A percentile compares a stretch with the other conserved stretches of the same genome.
phyloP scores from a whole-genome alignment of 1,140 invertebrate species.

The Drosophila repleta region DNA sequence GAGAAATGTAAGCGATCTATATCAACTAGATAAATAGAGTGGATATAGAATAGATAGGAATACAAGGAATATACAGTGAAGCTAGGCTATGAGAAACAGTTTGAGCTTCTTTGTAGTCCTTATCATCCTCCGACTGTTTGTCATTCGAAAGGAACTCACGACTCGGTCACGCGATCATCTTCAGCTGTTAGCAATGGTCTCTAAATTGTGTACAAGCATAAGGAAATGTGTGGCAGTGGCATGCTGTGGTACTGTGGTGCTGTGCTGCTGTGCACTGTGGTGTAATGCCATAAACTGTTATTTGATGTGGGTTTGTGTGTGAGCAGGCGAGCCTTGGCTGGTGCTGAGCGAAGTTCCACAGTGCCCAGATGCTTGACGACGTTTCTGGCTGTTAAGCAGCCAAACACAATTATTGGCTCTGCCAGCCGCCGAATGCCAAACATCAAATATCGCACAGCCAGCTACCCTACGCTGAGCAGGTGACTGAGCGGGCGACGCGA shows the following conservation, averaged over 20 bases:
- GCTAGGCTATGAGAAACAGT: too few species aligned
- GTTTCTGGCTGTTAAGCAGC: background rate
- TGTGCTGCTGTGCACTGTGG: slow-evolving; percentile 42
- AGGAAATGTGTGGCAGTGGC: slow-evolving; percentile 50
- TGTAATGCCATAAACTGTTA: slow-evolving; percentile 74
- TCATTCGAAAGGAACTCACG: background rate
- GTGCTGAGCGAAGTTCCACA: slow-evolving; percentile 21
- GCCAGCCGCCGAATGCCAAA: background rate
- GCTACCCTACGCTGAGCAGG: slow-evolving; percentile 26
- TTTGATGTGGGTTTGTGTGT: slow-evolving; percentile 70
- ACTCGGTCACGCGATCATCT: slow-evolving; percentile 21
- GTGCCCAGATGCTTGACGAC: slow-evolving; percentile 11
- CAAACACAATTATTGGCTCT: slow-evolving; percentile 2
- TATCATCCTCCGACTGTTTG: too few species aligned
- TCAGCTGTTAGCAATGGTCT: slow-evolving; percentile 5
- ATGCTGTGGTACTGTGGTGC: slow-evolving; percentile 25
- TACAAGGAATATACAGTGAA: too few species aligned
- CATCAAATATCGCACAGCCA: background rate
- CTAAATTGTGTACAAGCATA: slow-evolving; percentile 29
- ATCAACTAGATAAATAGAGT: too few species aligned
- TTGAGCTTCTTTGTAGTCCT: too few species aligned
- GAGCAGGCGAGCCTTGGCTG: slow-evolving; percentile 17
- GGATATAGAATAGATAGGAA: too few species aligned
- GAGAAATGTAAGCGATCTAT: background rate
- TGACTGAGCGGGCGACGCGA: slow-evolving; percentile 30